phyloP scores from a whole-genome alignment of 2,888 invertebrate species.

The Dione vanillae region DNA sequence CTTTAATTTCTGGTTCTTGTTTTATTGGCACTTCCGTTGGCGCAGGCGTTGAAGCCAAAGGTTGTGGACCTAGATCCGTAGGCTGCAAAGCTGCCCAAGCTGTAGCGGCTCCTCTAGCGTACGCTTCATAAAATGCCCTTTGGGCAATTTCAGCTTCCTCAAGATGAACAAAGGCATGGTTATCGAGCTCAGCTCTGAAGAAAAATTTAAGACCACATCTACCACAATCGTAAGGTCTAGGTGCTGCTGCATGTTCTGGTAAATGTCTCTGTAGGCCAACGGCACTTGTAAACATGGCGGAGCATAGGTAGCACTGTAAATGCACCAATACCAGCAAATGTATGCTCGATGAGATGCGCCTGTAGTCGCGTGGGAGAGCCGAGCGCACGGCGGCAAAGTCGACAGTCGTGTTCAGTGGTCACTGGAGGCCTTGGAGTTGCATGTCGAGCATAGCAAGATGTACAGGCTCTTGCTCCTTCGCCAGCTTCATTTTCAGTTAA shows the following conservation, averaged over 20 bases:
- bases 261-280: conserved; percentile 92
- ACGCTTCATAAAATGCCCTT: conserved; percentile 78
- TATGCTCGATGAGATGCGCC: conserved; percentile 91
- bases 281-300: conserved; percentile 93
- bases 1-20: conserved; percentile 75
- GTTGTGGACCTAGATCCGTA: conserved; percentile 55
- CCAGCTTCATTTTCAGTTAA: conserved; percentile 74
- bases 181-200: conserved; percentile 95
- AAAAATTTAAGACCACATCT: conserved; percentile 94
- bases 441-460: conserved; percentile 87
- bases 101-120: conserved; percentile 74
- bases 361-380: conserved; percentile 93
- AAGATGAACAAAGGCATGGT: conserved; percentile 88
- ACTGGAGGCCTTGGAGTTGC: conserved; percentile 68
- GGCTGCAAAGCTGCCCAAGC: conserved; percentile 78
- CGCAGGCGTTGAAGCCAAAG: conserved; percentile 49
- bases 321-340: conserved; percentile 93
- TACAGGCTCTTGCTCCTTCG: conserved; percentile 86
- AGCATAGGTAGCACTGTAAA: conserved; percentile 95
- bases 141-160: conserved; percentile 82
- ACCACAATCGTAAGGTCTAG: conserved; percentile 93
- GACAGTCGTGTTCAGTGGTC: conserved; percentile 87
- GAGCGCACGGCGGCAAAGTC: conserved; percentile 90
- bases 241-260: conserved; percentile 90
- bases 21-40: conserved; percentile 62